These are phyloP conservation scores for Irena cyanogastra DNA, from an alignment of 2,113 vertebrate genomes.

Conservation along the genomic window DNA sequence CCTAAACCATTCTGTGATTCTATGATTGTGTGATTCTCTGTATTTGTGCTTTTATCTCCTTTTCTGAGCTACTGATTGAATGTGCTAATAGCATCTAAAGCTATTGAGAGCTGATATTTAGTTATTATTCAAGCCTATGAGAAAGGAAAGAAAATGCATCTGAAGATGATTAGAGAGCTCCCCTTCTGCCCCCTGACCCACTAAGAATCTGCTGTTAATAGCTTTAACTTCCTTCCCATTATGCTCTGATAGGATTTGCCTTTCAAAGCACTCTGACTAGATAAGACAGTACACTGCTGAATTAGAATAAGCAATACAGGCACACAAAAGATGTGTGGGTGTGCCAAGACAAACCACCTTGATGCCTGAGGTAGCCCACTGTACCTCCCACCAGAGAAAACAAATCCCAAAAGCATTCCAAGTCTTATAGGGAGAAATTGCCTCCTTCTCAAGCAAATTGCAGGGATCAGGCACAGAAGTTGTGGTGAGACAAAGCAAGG, in stretches of 20 bases:
- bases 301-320: background rate
- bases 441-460: background rate
- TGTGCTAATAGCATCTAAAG: background rate
- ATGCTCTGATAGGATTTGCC: background rate
- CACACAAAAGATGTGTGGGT: background rate
- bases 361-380: background rate
- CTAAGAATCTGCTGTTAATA: slow-evolving; percentile 14
- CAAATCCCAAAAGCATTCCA: background rate
- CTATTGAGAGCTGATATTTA: background rate
- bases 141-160: background rate
- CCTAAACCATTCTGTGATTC: background rate
- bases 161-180: background rate
- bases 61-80: background rate
- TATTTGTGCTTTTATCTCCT: background rate
- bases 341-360: background rate
- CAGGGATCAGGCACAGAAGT: background rate
- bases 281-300: background rate
- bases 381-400: background rate
- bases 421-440: background rate
- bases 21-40: background rate
- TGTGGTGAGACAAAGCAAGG: background rate
- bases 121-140: background rate
- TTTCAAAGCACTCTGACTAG: background rate
- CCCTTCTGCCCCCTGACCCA: background rate
- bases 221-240: background rate